Percentiles rank a stretch among this genome's conserved stretches.
Conservation (phyloP, 2,888 invertebrate species). For the Dasysyrphus albostriatus region DNA sequence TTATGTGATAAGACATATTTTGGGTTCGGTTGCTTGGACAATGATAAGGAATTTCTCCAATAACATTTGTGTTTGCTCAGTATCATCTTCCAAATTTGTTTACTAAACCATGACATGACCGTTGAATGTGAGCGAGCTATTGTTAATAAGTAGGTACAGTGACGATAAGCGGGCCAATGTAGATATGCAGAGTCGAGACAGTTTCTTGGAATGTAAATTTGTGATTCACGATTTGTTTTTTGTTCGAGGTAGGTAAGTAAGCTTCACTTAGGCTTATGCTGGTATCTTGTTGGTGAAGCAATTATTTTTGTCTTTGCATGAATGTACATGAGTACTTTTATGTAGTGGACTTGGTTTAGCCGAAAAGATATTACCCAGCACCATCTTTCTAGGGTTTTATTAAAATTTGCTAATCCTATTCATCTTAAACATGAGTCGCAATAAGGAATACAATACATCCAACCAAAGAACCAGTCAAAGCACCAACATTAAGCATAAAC, state of each 20-base stretch:
- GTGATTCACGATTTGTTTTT: slow-evolving; percentile 56
- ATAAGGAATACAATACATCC: not conserved
- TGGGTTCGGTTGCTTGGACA: slow-evolving; percentile 46
- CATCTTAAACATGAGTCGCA: slow-evolving; percentile 21
- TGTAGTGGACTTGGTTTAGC: not conserved
- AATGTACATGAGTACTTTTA: not conserved
- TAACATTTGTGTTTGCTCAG: slow-evolving; percentile 51
- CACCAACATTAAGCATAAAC: slow-evolving; percentile 6
- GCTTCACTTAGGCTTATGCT: not conserved
- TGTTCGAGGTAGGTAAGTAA: not conserved
- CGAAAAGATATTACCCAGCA: not conserved
- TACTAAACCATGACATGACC: slow-evolving; percentile 47
- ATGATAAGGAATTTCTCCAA: slow-evolving; percentile 54
- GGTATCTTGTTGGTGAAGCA: not conserved
- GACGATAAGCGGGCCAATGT: slow-evolving; percentile 33
- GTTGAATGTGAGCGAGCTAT: slow-evolving; percentile 50
- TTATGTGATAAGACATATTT: slow-evolving; percentile 51
- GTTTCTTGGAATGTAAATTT: slow-evolving; percentile 53
- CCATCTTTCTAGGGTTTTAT: not conserved
- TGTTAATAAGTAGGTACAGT: slow-evolving; percentile 34
- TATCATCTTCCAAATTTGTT: slow-evolving; percentile 58
- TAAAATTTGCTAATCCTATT: not conserved
- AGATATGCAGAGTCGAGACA: slow-evolving; percentile 36
- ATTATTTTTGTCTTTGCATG: not conserved
- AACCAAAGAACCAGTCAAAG: not conserved